These are phyloP conservation scores for Cottoperca gobio DNA, from an alignment of 2,797 vertebrate genomes.

Conservation along the genomic window DNA sequence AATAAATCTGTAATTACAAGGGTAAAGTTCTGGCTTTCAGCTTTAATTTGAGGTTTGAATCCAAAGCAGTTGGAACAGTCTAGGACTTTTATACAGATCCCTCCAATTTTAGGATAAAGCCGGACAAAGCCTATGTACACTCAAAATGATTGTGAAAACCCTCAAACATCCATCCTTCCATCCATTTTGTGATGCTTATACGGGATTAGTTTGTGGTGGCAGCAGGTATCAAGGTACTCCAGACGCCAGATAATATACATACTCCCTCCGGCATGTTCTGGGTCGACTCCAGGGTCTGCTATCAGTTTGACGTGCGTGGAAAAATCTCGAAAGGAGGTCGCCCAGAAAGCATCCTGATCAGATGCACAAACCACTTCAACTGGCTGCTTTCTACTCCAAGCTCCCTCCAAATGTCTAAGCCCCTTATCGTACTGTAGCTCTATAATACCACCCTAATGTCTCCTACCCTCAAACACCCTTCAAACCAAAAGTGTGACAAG, in stretches of 20 bases:
- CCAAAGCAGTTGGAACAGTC: neutral
- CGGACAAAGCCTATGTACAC: neutral
- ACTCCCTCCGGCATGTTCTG: neutral
- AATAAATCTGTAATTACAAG: neutral
- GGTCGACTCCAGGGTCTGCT: neutral
- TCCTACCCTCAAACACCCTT: neutral
- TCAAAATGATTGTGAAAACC: neutral
- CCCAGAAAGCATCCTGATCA: neutral
- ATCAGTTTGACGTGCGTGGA: no score
- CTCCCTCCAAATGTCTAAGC: neutral
- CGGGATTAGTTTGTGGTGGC: rapidly evolving
- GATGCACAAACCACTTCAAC: neutral
- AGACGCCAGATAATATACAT: neutral
- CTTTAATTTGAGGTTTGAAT: neutral
- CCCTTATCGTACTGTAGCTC: neutral
- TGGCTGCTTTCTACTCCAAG: neutral
- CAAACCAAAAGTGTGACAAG: neutral
- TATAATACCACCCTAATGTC: neutral
- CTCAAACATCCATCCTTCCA: neutral
- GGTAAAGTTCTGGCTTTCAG: neutral
- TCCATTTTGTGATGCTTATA: rapidly evolving
- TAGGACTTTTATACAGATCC: neutral
- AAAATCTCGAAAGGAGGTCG: neutral
- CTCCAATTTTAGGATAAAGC: neutral
- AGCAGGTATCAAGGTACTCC: neutral